phyloP scores from a whole-genome alignment of 2,888 invertebrate species.

The Pyrrhosoma nymphula region DNA sequence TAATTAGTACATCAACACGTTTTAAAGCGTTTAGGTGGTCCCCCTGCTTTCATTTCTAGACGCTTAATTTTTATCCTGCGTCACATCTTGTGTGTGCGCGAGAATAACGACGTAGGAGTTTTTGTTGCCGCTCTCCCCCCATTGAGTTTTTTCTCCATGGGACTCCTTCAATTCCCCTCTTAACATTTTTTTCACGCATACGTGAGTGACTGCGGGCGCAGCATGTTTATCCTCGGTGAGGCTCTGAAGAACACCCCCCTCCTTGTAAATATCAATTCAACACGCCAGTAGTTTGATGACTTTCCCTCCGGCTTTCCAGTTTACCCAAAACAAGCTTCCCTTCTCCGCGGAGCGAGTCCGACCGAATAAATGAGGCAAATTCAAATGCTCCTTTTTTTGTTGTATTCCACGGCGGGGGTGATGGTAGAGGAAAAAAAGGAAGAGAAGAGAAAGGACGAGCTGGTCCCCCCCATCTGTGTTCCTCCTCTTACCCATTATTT shows the following conservation, averaged over 20 bases:
- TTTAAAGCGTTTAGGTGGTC: too few relatives aligned
- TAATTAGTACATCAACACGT: too few relatives aligned
- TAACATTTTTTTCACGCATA: neutral
- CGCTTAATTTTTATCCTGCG: too few relatives aligned
- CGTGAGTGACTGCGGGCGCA: neutral
- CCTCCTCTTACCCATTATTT: too few relatives aligned
- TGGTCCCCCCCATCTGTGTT: too few relatives aligned
- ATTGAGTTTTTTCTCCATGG: neutral
- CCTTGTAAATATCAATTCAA: constrained; percentile 27
- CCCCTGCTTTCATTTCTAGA: too few relatives aligned
- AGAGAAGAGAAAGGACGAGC: too few relatives aligned
- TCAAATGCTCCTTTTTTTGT: neutral
- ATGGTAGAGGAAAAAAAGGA: too few relatives aligned
- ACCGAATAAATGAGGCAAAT: neutral
- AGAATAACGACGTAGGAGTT: neutral
- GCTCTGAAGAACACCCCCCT: neutral
- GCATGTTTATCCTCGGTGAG: neutral
- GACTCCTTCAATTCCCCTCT: neutral
- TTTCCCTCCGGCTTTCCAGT: neutral
- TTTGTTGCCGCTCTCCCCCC: neutral
- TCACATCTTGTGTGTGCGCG: too few relatives aligned
- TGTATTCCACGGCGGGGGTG: neutral
- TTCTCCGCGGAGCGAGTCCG: neutral
- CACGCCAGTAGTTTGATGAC: neutral
- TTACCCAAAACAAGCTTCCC: neutral